Evolutionary conservation across 2,113 vertebrate genomes (phyloP).

Genomic region (Trachemys scripta): DNA sequence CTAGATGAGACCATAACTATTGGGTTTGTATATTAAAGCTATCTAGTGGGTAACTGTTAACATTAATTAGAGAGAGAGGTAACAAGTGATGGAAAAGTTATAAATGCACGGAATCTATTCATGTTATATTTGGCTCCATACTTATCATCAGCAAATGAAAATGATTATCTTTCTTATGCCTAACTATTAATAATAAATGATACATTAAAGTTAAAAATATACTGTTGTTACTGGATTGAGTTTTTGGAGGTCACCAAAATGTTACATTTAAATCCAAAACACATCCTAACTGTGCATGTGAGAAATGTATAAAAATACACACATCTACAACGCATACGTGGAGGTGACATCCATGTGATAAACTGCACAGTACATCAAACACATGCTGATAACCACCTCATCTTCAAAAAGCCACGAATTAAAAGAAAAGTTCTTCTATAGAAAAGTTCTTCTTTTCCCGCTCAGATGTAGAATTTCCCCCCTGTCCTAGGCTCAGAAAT

Average conservation of each 20-base stretch:
- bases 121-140: background rate
- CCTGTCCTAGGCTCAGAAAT: background rate
- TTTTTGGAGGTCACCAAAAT: background rate
- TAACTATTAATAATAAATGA: background rate
- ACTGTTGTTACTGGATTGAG: background rate
- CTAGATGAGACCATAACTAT: background rate
- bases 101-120: background rate
- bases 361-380: background rate
- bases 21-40: background rate
- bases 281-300: background rate
- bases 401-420: background rate
- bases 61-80: background rate
- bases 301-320: background rate
- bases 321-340: background rate
- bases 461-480: background rate
- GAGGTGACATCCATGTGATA: background rate
- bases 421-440: background rate
- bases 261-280: background rate
- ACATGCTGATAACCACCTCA: background rate
- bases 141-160: background rate
- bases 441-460: background rate
- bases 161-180: background rate
- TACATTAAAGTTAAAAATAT: background rate
- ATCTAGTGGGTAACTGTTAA: background rate
- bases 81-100: background rate